Evolutionary conservation across 2,888 invertebrate species (phyloP), one percentile per base, ranked within the genome.

Genomic region (Drosophila neonasuta): DNA sequence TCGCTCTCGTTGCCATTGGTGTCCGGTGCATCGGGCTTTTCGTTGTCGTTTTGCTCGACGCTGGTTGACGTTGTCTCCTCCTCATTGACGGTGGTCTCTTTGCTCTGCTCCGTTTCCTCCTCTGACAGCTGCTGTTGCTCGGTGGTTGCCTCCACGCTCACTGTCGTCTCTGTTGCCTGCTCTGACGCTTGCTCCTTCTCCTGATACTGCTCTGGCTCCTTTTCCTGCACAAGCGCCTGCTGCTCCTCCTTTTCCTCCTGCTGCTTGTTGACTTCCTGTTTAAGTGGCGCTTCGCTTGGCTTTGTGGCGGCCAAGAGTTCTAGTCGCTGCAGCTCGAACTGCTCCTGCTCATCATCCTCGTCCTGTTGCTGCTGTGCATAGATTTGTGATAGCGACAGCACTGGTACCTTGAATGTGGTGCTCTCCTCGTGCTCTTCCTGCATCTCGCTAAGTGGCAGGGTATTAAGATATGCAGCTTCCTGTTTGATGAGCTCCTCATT

Each of bases 351-450:
- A 17, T 79, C 79, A 11, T 78, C 79, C 48, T 78, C 72, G 41
- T 80, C 66, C 56, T 88, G 74, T 34, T 89, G 89, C 24, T 88
- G 81, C 57, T 88, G 84, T 13, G 77, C 85, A 68, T 85, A 79
- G 49, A 82, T 82, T 66, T 82, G 68, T 4, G 88, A 77, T n/a
- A 87, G 64, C 32, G 87, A 87, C 17, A 80, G 49, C 42, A 81
- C 48, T 3, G 83, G 78, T 29, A 76, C 52, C n/a, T 61, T 76
- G 15, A 56, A 74, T n/a, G 85, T 86, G 39, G 70, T 77, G 11
- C 68, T 79, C 58, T 82, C 74, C 48, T 60, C 36, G 13, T 52
- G 44, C 41, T 60, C 36, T 7, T 10, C 11, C 7, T 46, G n/a
- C 41, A 58, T 32, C 9, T 20, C 39, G 42, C n/a, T n/a, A 17